Conservation (phyloP, 2,888 invertebrate genomes). For the Erannis defoliaria region DNA sequence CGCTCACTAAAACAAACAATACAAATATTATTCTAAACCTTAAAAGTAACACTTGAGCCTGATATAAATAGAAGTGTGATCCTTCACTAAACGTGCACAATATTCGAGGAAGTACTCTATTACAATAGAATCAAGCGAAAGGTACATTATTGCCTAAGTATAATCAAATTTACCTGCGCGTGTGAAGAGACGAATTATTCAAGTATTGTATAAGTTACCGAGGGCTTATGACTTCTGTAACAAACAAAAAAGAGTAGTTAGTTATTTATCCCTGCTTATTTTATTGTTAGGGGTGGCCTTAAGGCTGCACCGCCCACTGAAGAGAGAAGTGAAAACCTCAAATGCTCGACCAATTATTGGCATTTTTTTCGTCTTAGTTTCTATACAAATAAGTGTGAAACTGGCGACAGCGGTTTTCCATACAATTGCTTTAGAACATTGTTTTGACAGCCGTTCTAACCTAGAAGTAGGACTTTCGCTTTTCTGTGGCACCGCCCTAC, state of each 20-base stretch:
- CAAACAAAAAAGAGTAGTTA: constrained; percentile 38
- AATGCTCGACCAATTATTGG: too few species aligned
- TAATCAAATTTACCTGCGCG: constrained; percentile 68
- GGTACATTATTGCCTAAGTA: constrained; percentile 49
- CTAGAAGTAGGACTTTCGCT: too few species aligned
- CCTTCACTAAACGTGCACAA: constrained; percentile 46
- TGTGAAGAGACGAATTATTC: constrained; percentile 65
- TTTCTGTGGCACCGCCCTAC: too few species aligned
- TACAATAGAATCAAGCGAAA: constrained; percentile 47
- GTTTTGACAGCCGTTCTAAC: too few species aligned
- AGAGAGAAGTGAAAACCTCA: too few species aligned
- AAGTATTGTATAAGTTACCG: constrained; percentile 61
- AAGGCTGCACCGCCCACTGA: too few species aligned
- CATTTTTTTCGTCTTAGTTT: too few species aligned
- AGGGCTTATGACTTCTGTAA: constrained; percentile 81
- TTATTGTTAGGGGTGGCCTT: too few species aligned
- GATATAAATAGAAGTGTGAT: constrained; percentile 42
- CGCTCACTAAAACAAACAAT: constrained; percentile 74
- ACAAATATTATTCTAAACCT: constrained; percentile 48
- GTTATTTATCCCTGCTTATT: background rate
- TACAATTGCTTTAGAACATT: too few species aligned
- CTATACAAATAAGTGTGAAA: too few species aligned
- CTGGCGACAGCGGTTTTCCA: too few species aligned
- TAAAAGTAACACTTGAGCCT: constrained; percentile 47
- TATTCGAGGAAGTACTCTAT: constrained; percentile 39